Evolutionary conservation across 2,797 vertebrate species (phyloP), one percentile per base, ranked within the genome.

Genomic region (Uromys caudimaculatus): DNA sequence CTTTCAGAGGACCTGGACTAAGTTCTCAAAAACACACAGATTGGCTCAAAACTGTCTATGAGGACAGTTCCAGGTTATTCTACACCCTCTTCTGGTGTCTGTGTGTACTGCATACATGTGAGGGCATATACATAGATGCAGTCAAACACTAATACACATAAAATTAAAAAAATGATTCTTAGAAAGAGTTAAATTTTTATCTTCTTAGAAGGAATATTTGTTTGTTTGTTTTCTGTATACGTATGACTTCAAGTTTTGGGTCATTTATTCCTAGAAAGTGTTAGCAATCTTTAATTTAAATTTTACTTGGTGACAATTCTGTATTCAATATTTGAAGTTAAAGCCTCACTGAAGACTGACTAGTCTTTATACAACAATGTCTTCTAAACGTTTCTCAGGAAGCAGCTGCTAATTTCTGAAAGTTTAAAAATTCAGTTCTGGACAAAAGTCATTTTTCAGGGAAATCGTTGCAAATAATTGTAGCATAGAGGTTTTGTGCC

Each of bases 221-320:
- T 67, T 35, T 16, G 14, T 69, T 69, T 69, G 6, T 21, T 93
- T 89, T 73, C 23, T 83, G n/a, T 35, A 17, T 60, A 52, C 32
- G 11, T 32, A 19, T 64, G 16, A 8, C 19, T 5, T 23, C 1
- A 91, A 93, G 56, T 64, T 69, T 44, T 94, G 21, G 21, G 35
- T 62, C 1, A 4, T 14, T 75, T 93, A 44, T 10, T 83, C 2
- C 81, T 76, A 94, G 58, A 24, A 13, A 44, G 1, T 32, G 11
- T 88, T 95, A 19, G 35, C 29, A 52, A 73, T 85, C 38, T 96
- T 47, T 86, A 93, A 89, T 93, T 88, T 13, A 96, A 82, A 82
- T 91, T 85, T 60, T 85, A 69, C 1, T 38, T 29, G 3, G 3
- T 41, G 0, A n/a, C 10, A 50, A 21, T 50, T 35, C 13, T 50